Conservation (phyloP, 2,888 invertebrate species). For the Hydraecia micacea region DNA sequence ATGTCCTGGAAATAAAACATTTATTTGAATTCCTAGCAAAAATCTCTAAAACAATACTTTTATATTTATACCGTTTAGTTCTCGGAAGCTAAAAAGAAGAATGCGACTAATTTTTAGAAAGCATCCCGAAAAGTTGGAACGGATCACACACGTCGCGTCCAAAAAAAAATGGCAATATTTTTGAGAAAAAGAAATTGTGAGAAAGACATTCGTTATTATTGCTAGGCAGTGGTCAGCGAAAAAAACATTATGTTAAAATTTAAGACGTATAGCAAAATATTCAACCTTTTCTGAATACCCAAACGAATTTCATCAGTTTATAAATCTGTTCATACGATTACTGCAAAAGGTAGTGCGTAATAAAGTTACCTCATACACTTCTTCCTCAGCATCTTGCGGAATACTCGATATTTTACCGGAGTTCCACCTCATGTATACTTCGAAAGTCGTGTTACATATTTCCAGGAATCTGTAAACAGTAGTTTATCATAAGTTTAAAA, state of each 20-base stretch:
- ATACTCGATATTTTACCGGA: conserved; percentile 91
- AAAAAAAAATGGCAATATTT: not conserved
- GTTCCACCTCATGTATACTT: conserved; percentile 92
- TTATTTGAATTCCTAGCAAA: not conserved
- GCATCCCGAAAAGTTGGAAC: not conserved
- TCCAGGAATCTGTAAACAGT: conserved; percentile 89
- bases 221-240: not conserved
- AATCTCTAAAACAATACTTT: not conserved
- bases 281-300: not conserved
- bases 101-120: not conserved
- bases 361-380: conserved; percentile 85
- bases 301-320: not conserved
- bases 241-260: not conserved
- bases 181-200: not conserved
- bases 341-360: not conserved
- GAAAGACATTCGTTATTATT: not conserved
- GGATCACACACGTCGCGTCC: not conserved
- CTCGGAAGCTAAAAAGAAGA: too few relatives aligned
- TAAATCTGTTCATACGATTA: not conserved
- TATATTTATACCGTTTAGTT: not conserved
- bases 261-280: not conserved
- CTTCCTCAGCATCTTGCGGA: conserved; percentile 93
- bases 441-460: conserved; percentile 92
- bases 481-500: not conserved
- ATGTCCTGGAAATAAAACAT: conserved; percentile 91